A percentile compares a stretch with the other conserved stretches of the same genome.
Conservation (phyloP, 2,797 vertebrate genomes). For the Sebastes reedi region DNA sequence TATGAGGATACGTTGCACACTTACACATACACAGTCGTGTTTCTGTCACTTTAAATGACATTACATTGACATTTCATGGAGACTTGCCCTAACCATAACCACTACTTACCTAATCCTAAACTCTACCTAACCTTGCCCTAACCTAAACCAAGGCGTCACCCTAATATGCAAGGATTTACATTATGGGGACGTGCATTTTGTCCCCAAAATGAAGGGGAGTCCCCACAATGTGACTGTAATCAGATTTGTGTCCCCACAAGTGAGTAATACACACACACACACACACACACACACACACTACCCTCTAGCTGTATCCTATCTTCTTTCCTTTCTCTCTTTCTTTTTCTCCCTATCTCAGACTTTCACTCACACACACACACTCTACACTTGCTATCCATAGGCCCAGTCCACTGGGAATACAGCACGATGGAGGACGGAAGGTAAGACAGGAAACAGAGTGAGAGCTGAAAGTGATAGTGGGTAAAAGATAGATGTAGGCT, state of each 20-base stretch:
- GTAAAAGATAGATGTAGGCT: conserved; percentile 41
- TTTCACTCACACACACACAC: not conserved
- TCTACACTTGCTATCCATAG: not conserved
- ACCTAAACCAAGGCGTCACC: no score
- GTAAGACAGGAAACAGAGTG: conserved; percentile 32
- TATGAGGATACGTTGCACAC: no score
- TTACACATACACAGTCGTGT: not conserved
- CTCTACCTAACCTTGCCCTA: not conserved
- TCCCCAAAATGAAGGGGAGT: not conserved
- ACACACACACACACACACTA: no score
- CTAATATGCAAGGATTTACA: not conserved
- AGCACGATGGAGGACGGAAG: conserved; percentile 6
- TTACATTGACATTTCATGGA: no score
- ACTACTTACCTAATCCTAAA: not conserved
- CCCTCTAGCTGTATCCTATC: not conserved
- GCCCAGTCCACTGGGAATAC: conserved; percentile 43
- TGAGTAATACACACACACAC: not conserved
- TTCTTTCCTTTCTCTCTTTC: not conserved
- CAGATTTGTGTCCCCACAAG: not conserved
- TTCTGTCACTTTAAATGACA: no score
- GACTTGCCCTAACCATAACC: not conserved
- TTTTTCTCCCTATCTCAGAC: not conserved
- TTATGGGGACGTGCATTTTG: not conserved
- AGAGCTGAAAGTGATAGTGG: conserved; percentile 53
- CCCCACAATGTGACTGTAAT: not conserved